Evolutionary conservation across 2,113 vertebrate genomes (phyloP).

Genomic region (Panthera tigris): DNA sequence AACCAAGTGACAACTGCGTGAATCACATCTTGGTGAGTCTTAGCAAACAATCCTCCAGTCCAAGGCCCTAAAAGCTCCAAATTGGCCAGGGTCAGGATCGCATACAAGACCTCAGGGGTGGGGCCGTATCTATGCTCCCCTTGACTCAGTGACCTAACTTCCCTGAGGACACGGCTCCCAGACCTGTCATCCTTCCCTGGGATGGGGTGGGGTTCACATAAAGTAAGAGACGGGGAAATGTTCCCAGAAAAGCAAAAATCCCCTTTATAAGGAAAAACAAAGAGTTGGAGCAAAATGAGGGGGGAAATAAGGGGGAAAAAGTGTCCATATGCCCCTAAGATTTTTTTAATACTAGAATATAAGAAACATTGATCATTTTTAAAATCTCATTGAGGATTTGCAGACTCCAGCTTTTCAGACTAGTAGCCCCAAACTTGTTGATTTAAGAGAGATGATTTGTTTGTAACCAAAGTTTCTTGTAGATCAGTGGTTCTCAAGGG

Average conservation of each 20-base stretch:
- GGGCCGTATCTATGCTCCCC: not conserved
- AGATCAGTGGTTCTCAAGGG: not conserved
- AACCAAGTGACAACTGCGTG: constrained; percentile 44
- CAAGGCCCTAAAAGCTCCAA: not conserved
- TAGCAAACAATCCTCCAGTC: not conserved
- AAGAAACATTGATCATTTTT: not conserved
- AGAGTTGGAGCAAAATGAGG: not conserved
- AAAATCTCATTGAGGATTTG: not conserved
- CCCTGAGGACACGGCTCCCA: not conserved
- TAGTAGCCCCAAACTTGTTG: not conserved
- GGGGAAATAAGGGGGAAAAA: not conserved
- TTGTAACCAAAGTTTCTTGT: not conserved
- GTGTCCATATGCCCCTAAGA: not conserved
- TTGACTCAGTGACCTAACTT: not conserved
- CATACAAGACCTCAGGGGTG: not conserved
- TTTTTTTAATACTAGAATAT: not conserved
- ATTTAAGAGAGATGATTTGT: not conserved
- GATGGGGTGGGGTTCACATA: not conserved
- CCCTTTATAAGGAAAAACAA: not conserved
- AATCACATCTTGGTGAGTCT: constrained; percentile 5
- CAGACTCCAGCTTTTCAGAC: not conserved
- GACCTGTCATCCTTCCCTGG: not conserved
- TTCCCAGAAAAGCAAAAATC: not conserved
- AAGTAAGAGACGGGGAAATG: not conserved
- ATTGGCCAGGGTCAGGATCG: not conserved